Evolutionary conservation across 2,888 invertebrate species (phyloP).

Genomic region (Sinopyrophorus schimmeli): DNA sequence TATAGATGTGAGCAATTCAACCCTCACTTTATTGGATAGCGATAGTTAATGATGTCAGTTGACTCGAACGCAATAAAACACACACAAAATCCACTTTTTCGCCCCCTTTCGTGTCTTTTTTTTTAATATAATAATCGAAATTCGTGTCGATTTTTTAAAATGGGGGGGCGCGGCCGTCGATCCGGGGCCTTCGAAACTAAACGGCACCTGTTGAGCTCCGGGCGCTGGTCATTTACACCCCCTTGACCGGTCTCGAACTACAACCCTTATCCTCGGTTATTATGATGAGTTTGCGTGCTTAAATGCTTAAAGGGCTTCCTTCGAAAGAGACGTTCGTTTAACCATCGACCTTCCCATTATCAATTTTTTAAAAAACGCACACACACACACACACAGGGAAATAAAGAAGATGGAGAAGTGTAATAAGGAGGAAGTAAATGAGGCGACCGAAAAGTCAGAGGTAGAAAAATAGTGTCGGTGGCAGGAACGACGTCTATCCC

Average conservation of each 20-base stretch:
- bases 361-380: no score
- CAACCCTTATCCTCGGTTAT: slow-evolving; percentile 32
- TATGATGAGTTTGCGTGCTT: slow-evolving; percentile 30
- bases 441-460: slow-evolving; percentile 26
- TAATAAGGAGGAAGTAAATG: slow-evolving; percentile 26
- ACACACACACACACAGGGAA: slow-evolving; percentile 2
- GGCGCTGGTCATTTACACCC: slow-evolving; percentile 39
- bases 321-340: no score
- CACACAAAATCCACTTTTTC: no score
- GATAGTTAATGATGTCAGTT: slow-evolving; percentile 35
- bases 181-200: slow-evolving; percentile 30
- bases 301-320: no score
- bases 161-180: slow-evolving; percentile 28
- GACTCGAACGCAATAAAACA: slow-evolving; percentile 14
- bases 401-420: slow-evolving; percentile 5
- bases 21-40: slow-evolving; percentile 34
- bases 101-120: no score
- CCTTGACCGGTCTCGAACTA: slow-evolving; percentile 36
- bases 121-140: no score
- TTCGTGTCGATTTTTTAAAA: no score
- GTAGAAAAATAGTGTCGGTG: slow-evolving; percentile 36
- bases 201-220: slow-evolving; percentile 40
- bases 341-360: no score
- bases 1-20: slow-evolving; percentile 32
- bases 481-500: slow-evolving; percentile 35